Percentiles rank a stretch among this genome's conserved stretches.
phyloP scores from a whole-genome alignment of 2,888 invertebrate species.

The Cryptophagus acutangulus region DNA sequence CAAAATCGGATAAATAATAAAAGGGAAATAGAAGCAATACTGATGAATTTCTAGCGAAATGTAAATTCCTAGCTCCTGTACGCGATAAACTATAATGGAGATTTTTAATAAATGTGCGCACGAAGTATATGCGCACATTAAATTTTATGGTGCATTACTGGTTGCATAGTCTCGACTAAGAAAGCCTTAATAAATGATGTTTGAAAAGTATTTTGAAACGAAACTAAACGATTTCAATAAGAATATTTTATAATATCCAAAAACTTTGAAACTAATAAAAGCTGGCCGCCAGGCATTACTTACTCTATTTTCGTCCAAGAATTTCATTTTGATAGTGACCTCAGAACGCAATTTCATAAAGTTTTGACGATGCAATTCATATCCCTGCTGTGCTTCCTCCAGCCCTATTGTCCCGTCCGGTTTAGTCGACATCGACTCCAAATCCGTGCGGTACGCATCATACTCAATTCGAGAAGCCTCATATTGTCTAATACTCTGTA shows the following conservation, averaged over 20 bases:
- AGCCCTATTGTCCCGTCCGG: constrained; percentile 58
- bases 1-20: too few relatives aligned
- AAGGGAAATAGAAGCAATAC: too few relatives aligned
- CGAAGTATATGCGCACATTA: too few relatives aligned
- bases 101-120: too few relatives aligned
- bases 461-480: constrained; percentile 85
- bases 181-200: too few relatives aligned
- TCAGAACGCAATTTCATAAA: constrained; percentile 92
- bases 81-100: too few relatives aligned
- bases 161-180: too few relatives aligned
- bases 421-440: constrained; percentile 73
- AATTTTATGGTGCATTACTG: too few relatives aligned
- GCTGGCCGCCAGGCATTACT: constrained; percentile 34
- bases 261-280: neutral
- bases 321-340: constrained; percentile 91
- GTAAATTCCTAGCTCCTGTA: too few relatives aligned
- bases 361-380: constrained; percentile 78
- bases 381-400: constrained; percentile 76
- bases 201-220: too few relatives aligned
- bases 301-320: constrained; percentile 96
- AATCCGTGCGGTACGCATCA: constrained; percentile 94
- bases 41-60: too few relatives aligned
- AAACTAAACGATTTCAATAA: too few relatives aligned
- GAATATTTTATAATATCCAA: constrained; percentile 1
- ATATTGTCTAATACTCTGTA: constrained; percentile 71